A percentile compares a stretch with the other conserved stretches of the same genome.
These are phyloP conservation scores for Corvus moneduloides DNA, from an alignment of 2,113 vertebrate genomes.

Conservation along the genomic window DNA sequence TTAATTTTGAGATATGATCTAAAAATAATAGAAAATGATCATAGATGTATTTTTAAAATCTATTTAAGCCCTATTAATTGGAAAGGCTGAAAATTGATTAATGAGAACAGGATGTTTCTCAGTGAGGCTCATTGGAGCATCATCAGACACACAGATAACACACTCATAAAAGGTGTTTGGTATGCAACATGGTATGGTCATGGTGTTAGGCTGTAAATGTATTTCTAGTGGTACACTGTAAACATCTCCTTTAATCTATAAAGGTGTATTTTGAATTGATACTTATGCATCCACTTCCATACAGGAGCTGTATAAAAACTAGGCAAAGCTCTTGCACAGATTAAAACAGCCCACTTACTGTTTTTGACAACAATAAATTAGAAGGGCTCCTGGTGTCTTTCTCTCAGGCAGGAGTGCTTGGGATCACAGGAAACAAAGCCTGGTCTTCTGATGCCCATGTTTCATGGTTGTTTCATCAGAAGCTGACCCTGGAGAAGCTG, in stretches of 20 bases:
- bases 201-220: rapidly evolving
- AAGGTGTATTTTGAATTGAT: not conserved
- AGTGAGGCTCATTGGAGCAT: not conserved
- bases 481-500: not conserved
- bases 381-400: not conserved
- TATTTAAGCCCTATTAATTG: not conserved
- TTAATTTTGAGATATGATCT: not conserved
- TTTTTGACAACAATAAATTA: not conserved
- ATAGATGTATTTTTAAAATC: not conserved
- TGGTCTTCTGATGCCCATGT: not conserved
- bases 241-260: not conserved
- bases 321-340: not conserved
- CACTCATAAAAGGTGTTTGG: not conserved
- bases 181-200: not conserved
- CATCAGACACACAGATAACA: not conserved
- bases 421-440: not conserved
- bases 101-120: not conserved
- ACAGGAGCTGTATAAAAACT: not conserved
- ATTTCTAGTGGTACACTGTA: not conserved
- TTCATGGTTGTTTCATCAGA: not conserved
- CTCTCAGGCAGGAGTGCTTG: not conserved
- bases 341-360: not conserved
- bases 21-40: not conserved
- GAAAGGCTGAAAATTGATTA: not conserved
- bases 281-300: not conserved